Conservation (phyloP, 2,888 invertebrate genomes). For the Gymnosoma rotundatum region DNA sequence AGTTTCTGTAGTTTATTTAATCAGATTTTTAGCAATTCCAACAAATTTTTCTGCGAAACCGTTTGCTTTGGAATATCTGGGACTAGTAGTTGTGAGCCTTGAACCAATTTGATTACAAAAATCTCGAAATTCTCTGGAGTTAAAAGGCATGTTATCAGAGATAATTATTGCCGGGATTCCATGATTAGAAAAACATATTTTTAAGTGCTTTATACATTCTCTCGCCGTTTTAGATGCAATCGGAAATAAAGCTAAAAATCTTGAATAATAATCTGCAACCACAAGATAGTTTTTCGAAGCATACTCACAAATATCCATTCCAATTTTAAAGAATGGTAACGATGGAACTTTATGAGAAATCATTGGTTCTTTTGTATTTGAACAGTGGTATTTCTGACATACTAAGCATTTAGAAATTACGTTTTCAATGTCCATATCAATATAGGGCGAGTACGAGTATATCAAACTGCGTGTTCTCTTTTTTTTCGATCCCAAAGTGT, state of each 20-base stretch:
- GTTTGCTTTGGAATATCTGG: too few relatives aligned
- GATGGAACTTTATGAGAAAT: slow-evolving; percentile 49
- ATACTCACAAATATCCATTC: slow-evolving; percentile 62
- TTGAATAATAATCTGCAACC: slow-evolving; percentile 60
- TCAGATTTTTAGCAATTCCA: too few relatives aligned
- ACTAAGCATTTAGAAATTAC: slow-evolving; percentile 53
- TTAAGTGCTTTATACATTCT: slow-evolving; percentile 62
- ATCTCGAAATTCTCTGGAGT: slow-evolving; percentile 25
- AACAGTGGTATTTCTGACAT: slow-evolving; percentile 55
- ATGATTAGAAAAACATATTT: slow-evolving; percentile 65
- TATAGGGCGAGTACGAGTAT: slow-evolving; percentile 74
- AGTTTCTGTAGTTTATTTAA: too few relatives aligned
- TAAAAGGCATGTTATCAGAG: slow-evolving; percentile 64
- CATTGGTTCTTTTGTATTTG: slow-evolving; percentile 62
- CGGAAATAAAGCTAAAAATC: slow-evolving; percentile 68
- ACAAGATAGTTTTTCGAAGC: slow-evolving; percentile 49
- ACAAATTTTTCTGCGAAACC: too few relatives aligned
- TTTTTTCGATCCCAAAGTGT: slow-evolving; percentile 73
- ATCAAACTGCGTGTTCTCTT: slow-evolving; percentile 70
- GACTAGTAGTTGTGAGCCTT: slow-evolving; percentile 62
- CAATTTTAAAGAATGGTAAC: slow-evolving; percentile 19
- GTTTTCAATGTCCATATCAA: slow-evolving; percentile 69
- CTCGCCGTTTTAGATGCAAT: slow-evolving; percentile 63
- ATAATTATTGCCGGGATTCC: slow-evolving; percentile 66
- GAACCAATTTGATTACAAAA: slow-evolving; percentile 46